Base-by-base conservation (phyloP, 2,113 vertebrate genomes). In the Alouatta palliata region DNA sequence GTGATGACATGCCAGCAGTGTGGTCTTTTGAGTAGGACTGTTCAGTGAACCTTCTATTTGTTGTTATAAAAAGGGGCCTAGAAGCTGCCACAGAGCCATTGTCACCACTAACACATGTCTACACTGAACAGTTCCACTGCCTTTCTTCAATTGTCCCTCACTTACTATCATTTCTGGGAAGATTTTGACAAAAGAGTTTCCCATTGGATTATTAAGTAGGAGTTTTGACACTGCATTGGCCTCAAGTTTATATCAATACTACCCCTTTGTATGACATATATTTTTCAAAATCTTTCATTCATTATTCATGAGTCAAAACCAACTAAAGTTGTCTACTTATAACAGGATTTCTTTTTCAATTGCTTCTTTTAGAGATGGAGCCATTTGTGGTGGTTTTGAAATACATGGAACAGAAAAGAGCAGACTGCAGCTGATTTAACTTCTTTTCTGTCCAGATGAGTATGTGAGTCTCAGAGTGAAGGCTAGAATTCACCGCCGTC, bases 231-330 rank as follows among this genome's bases (percentile, higher is more conserved):
- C 14, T 52, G 37, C 30, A 37, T 10, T n/a, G 30, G 30, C 32
- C 11, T 76, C 8, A 58, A 40, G 58, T 49, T 91, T 73, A 30
- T 45, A 75, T 85, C 45, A 75, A 76, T 1, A 14, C 9, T 66
- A 2, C 0, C n/a, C 2, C n/a, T 73, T 75, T n/a, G 4, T 35
- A 49, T 54, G 49, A 23, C 61, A 35, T 25, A 8, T 52, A 49
- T 77, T 94, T 85, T 96, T 80, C 30, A 25, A 89, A 61, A 37
- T 47, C 30, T 88, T 87, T 75, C 90, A n/a, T 73, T 40, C 64
- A 75, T 52, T 86, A 20, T 68, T 93, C 30, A 56, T 20, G 75
- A 73, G 21, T 58, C 13, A 91, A 47, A 96, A 68, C 32, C 83
- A 90, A 82, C 47, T 27, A 56, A 93, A 80, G 5, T 19, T 49